Base-by-base conservation (phyloP, 1,140 invertebrate species). In the Sipha flava region DNA sequence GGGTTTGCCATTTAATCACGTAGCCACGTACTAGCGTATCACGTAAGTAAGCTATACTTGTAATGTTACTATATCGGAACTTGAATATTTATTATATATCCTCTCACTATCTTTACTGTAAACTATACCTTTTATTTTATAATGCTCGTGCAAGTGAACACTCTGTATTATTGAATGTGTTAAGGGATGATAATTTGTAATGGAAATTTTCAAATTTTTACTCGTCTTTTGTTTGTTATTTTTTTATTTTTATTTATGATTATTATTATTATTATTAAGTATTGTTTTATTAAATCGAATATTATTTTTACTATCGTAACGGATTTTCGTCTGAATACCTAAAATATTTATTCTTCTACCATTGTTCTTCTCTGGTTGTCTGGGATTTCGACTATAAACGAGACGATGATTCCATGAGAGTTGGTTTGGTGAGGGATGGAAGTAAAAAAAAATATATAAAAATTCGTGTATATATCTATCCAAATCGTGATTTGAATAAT, bases 401-500 rank as follows among this genome's bases (percentile, higher is more conserved):
- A 75, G 34, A 75, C 49, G 72, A 40, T 57, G 49, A 75, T 75
- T 52, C 52, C 72, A 3, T 7, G 52, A 40, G 52, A 75, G 72
- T 68, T 68, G 14, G 40, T 21, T 45, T 34, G 31, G 47, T 23
- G 34, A 57, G 14, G 64, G 64, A 68, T 18, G 64, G n/a, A 52
- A n/a, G 21, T 16, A 54, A 40, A 75, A 57, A 40, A 43, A 68
- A 49, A 52, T 34, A 72, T 45, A 59, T n/a, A 59, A 29, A 59
- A 34, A 34, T 64, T n/a, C 31, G 18, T 34, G 34, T 18, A 12
- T 37, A 45, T 7, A 40, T 54, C 57, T 34, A 18, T 75, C 34
- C 21, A 14, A 18, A 16, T 16, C 34, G 72, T 57, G 72, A 75
- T 75, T 75, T 75, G 72, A 75, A 75, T 75, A 40, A 75, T 75